Percentiles rank a stretch among this genome's conserved stretches.
phyloP scores from a whole-genome alignment of 2,888 invertebrate species.

The Chrysolina haemoptera region DNA sequence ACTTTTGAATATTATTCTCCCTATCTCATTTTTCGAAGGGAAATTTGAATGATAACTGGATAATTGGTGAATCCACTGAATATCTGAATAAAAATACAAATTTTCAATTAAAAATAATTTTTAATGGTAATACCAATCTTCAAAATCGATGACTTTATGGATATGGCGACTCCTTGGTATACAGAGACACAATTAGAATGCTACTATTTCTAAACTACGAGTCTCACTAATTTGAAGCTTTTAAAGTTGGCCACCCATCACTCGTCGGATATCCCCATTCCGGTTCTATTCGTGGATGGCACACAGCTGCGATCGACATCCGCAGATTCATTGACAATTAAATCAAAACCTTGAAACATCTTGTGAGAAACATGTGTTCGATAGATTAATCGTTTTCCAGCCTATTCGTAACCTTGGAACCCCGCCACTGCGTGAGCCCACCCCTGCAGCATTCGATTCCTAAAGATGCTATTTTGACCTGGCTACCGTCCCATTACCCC shows the following conservation, averaged over 20 bases:
- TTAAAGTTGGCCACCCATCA: constrained; percentile 1
- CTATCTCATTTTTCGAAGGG: too few relatives aligned
- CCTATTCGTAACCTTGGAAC: constrained; percentile 10
- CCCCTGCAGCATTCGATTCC: constrained; percentile 47
- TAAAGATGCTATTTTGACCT: constrained; percentile 60
- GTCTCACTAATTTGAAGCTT: neutral
- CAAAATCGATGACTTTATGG: too few relatives aligned
- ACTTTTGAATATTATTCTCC: too few relatives aligned
- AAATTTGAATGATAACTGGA: too few relatives aligned
- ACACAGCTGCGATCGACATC: constrained; percentile 11
- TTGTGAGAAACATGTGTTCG: constrained; percentile 37
- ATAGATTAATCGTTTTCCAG: constrained; percentile 17
- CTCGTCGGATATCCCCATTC: neutral
- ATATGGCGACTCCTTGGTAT: too few relatives aligned
- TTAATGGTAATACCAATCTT: too few relatives aligned
- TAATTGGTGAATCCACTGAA: too few relatives aligned
- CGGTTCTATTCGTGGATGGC: constrained; percentile 1
- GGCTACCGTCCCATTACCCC: constrained; percentile 54
- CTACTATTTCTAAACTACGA: neutral
- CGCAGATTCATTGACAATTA: constrained; percentile 4
- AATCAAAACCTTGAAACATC: constrained; percentile 4
- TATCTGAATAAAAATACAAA: too few relatives aligned
- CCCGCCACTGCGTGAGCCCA: constrained; percentile 38
- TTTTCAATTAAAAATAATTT: too few relatives aligned
- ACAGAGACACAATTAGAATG: neutral